These are phyloP conservation scores for Papilio machaon DNA, from an alignment of 1,140 invertebrate genomes.

Conservation along the genomic window DNA sequence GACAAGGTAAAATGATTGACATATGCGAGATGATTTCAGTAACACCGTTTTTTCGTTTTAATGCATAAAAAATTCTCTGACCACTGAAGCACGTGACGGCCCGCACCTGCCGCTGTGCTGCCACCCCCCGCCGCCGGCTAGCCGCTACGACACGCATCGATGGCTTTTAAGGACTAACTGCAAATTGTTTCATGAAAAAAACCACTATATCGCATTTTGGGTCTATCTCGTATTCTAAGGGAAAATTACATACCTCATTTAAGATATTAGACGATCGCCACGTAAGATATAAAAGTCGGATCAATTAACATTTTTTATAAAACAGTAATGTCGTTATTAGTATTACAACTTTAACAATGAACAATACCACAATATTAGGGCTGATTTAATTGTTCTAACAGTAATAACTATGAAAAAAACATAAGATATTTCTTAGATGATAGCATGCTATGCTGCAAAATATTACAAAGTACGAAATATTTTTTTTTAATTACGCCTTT, in stretches of 20 bases:
- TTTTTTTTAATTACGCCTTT: background rate
- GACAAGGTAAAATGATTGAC: background rate
- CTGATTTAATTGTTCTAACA: no score
- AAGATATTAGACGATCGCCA: no score
- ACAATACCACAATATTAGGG: no score
- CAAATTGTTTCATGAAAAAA: slow-evolving; percentile 30
- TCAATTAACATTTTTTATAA: no score
- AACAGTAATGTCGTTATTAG: no score
- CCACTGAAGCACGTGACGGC: slow-evolving; percentile 60
- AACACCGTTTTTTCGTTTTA: slow-evolving; percentile 3
- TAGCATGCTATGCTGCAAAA: no score
- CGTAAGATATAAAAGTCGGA: no score
- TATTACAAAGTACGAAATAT: no score
- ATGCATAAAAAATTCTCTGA: slow-evolving; percentile 47
- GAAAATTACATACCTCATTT: background rate
- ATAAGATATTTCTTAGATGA: no score
- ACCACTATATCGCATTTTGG: background rate
- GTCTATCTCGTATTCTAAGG: background rate
- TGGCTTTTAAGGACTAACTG: slow-evolving; percentile 44
- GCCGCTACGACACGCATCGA: slow-evolving; percentile 61
- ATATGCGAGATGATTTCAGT: background rate
- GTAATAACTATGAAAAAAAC: no score
- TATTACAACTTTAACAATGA: no score
- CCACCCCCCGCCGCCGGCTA: slow-evolving; percentile 55
- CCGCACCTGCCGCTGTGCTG: slow-evolving; percentile 55